phyloP scores from a whole-genome alignment of 2,888 invertebrate species.

The Alentia gelatinosa region DNA sequence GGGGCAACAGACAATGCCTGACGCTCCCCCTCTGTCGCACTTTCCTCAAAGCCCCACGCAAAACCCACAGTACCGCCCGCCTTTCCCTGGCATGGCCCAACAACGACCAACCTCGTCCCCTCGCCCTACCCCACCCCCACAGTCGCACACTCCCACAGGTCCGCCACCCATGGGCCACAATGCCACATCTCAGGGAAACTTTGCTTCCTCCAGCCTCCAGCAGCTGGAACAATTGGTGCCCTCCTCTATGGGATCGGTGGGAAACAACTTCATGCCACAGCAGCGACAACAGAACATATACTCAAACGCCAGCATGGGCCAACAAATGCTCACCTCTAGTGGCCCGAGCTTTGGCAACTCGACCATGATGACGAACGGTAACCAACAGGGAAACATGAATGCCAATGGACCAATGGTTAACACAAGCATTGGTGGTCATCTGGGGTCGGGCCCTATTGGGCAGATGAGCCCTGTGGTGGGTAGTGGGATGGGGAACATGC shows the following conservation, averaged over 20 bases:
- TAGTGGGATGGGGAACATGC: constrained; percentile 53
- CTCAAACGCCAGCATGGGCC: constrained; percentile 36
- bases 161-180: constrained; percentile 57
- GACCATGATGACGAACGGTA: constrained; percentile 32
- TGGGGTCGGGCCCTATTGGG: constrained; percentile 58
- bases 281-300: constrained; percentile 21
- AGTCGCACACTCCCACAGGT: constrained; percentile 55
- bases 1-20: constrained; percentile 59
- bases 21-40: constrained; percentile 66
- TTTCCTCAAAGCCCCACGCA: constrained; percentile 70
- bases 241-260: constrained; percentile 26
- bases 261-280: constrained; percentile 9
- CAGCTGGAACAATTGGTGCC: constrained; percentile 63
- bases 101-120: constrained; percentile 60
- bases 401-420: constrained; percentile 49
- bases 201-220: constrained; percentile 67
- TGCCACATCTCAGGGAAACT: constrained; percentile 69
- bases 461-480: constrained; percentile 67
- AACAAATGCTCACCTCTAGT: constrained; percentile 37
- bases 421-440: constrained; percentile 20
- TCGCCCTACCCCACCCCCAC: constrained; percentile 61
- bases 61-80: constrained; percentile 55
- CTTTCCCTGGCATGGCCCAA: constrained; percentile 63
- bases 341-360: constrained; percentile 33
- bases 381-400: not conserved